Percentiles rank a stretch among this genome's conserved stretches.
phyloP scores from a whole-genome alignment of 2,113 vertebrate species.

The Trachemys scripta region DNA sequence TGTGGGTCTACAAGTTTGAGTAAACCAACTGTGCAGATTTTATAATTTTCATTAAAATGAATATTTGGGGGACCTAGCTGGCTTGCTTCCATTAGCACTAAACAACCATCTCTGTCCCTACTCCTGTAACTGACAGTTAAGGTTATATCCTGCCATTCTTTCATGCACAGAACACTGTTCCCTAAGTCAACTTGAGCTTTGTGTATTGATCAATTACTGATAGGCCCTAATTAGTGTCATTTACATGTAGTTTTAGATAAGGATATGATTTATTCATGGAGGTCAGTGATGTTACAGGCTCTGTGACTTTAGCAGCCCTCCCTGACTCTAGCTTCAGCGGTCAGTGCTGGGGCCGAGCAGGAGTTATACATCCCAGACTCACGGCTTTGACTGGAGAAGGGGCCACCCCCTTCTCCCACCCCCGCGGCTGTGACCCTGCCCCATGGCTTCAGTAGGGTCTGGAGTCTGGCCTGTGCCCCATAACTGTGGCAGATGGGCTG shows the following conservation, averaged over 20 bases:
- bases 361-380: too few relatives aligned
- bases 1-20: not conserved
- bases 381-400: too few relatives aligned
- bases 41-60: not conserved
- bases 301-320: too few relatives aligned
- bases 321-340: too few relatives aligned
- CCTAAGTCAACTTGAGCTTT: not conserved
- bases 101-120: not conserved
- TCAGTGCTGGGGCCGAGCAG: too few relatives aligned
- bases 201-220: not conserved
- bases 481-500: not conserved
- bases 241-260: conserved; percentile 12
- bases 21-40: not conserved
- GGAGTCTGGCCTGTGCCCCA: not conserved
- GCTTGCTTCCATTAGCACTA: not conserved
- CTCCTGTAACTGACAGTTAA: not conserved
- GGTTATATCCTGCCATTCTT: not conserved
- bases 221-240: not conserved
- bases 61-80: not conserved
- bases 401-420: too few relatives aligned
- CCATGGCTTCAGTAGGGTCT: too few relatives aligned
- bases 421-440: too few relatives aligned
- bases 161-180: not conserved
- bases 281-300: too few relatives aligned
- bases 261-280: too few relatives aligned